These are phyloP conservation scores for Aromia moschata DNA, from an alignment of 2,888 invertebrate species.

Conservation along the genomic window DNA sequence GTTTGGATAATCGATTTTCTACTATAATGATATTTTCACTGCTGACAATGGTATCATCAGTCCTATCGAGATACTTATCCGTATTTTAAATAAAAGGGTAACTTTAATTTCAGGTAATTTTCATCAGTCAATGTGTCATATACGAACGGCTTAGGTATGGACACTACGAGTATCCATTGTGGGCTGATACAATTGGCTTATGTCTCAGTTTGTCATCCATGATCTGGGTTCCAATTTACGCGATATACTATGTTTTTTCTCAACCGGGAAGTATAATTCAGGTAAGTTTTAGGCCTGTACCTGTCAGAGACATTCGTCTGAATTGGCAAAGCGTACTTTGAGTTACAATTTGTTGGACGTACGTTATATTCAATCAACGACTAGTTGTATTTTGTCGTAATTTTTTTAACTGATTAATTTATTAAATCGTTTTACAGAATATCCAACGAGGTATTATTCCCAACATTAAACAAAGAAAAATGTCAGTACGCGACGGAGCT, in stretches of 20 bases:
- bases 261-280: constrained; percentile 66
- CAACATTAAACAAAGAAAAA: constrained; percentile 63
- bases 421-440: constrained; percentile 66
- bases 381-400: constrained; percentile 18
- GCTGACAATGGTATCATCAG: no score
- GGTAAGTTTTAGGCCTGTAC: constrained; percentile 58
- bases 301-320: no score
- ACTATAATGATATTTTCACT: no score
- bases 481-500: constrained; percentile 63
- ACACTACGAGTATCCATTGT: constrained; percentile 68
- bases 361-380: no score
- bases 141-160: constrained; percentile 70
- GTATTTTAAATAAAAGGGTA: no score
- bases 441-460: constrained; percentile 64
- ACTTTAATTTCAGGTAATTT: constrained; percentile 71
- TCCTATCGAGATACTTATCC: no score
- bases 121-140: constrained; percentile 69
- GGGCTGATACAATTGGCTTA: constrained; percentile 71
- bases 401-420: no score
- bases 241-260: constrained; percentile 67
- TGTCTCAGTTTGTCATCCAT: constrained; percentile 71
- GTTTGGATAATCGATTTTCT: no score
- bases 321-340: no score
- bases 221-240: constrained; percentile 73
- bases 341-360: no score